phyloP scores from a whole-genome alignment of 1,140 invertebrate species.

The Drosophila pachea region DNA sequence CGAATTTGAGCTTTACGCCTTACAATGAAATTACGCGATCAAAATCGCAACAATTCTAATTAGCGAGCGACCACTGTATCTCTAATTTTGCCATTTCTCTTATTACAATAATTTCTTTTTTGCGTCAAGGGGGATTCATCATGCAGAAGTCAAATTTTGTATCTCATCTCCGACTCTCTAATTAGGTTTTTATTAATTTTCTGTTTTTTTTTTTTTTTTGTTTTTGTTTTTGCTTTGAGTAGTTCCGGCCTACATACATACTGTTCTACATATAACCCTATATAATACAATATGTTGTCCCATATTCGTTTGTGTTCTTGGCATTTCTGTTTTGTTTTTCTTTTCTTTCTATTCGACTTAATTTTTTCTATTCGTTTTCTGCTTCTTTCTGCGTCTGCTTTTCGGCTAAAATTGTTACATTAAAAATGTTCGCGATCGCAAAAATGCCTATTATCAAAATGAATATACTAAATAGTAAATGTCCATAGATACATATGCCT shows the following conservation, averaged over 20 bases:
- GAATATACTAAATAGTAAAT: conserved; percentile 52
- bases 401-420: conserved; percentile 50
- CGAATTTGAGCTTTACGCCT: not conserved
- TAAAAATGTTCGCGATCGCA: conserved; percentile 51
- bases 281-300: conserved; percentile 54
- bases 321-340: not conserved
- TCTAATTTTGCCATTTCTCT: not conserved
- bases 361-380: conserved; percentile 2
- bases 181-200: not conserved
- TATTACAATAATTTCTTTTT: not conserved
- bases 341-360: not conserved
- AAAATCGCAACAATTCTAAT: not conserved
- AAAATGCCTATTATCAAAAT: conserved; percentile 73
- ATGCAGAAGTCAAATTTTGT: not conserved
- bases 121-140: not conserved
- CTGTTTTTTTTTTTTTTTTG: not conserved
- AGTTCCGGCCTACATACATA: conserved; percentile 24
- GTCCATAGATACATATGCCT: conserved; percentile 4
- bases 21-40: not conserved
- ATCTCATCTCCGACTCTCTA: too few relatives aligned
- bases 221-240: conserved; percentile 5
- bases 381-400: conserved; percentile 1
- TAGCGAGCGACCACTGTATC: not conserved
- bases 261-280: conserved; percentile 29
- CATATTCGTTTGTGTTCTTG: conserved; percentile 16